Conservation (phyloP, 1,140 invertebrate genomes). For the Aporrectodea caliginosa region DNA sequence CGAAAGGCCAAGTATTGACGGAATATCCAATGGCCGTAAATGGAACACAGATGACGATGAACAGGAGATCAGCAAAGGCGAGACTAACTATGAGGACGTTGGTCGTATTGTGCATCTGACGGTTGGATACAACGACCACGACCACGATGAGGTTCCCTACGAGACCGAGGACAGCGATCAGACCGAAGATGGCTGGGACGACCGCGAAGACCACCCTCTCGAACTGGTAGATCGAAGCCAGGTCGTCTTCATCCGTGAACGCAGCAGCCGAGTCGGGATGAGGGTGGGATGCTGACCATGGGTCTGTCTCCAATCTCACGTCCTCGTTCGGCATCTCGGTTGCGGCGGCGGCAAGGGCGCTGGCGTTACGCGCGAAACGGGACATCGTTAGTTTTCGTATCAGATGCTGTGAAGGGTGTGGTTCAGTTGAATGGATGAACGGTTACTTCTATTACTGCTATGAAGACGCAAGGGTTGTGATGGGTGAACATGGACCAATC, state of each 20-base stretch:
- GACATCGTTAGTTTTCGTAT: no score
- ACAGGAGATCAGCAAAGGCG: conserved; percentile 81
- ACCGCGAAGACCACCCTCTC: conserved; percentile 42
- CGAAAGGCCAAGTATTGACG: conserved; percentile 74
- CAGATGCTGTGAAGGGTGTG: no score
- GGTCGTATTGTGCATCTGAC: conserved; percentile 83
- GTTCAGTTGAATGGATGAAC: no score
- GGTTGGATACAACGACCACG: conserved; percentile 76
- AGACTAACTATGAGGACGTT: conserved; percentile 84
- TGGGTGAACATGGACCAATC: no score
- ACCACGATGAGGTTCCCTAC: conserved; percentile 83
- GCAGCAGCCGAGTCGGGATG: background rate
- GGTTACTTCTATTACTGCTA: no score
- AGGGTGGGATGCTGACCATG: no score
- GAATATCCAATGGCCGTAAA: conserved; percentile 56
- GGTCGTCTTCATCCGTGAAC: background rate
- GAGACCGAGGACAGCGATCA: conserved; percentile 80
- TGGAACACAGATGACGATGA: conserved; percentile 92
- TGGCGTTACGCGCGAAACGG: no score
- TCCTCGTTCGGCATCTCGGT: no score
- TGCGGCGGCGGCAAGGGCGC: no score
- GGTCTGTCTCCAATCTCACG: no score
- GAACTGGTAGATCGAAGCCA: background rate
- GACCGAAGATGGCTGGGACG: conserved; percentile 80
- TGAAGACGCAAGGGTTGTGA: no score